Base-by-base conservation (phyloP, 23 tunicate species). In the Halocynthia aurantium region DNA sequence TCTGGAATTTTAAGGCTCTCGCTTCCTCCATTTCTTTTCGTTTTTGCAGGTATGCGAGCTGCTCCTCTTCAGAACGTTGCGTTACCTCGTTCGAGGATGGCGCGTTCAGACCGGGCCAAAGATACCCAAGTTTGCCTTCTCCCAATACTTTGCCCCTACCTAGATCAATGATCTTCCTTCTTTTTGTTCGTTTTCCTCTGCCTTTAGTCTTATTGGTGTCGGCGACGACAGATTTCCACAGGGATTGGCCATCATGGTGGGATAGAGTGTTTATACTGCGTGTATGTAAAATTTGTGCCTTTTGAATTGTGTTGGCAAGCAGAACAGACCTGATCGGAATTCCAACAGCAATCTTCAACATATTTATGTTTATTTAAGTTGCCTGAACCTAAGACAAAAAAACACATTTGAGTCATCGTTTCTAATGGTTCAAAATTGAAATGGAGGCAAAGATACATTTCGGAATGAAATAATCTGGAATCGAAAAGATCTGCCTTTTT, bases 61-160 rank as follows among this genome's bases (percentile, higher is more conserved):
- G 88, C 71, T 89, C 96, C 61, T 80, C 75, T 40, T 31, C n/a
- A 7, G 80, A 75, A 53, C 88, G 61, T 52, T 61, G 61, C 22
- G 6, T 66, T 21, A 71, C 57, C 7, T 75, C 22, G 15, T 71
- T 62, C 11, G 8, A 51, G 19, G 51, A n/a, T 0, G 22, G 21
- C 6, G 71, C 60, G 66, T 92, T 92, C 11, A 92, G 81, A 6
- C 98, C 98, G 10, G 98, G 98, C 98, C 98, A 92, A 22, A 77
- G 31, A 15, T 82, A 65, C 5, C 92, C 98, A 0, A 57, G 74
- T 10, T 52, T 61, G 22, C 92, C 91, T 83, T 92, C 98, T 0
- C 98, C 98, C 6, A 78, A n/a, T 8, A 73, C 66, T 52, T 85
- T 77, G 7, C 73, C 56, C 0, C 66, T 53, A 49, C 98, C 84